These are phyloP conservation scores for Paedocypris micromegethes DNA, from an alignment of 2,797 vertebrate species.

Conservation along the genomic window DNA sequence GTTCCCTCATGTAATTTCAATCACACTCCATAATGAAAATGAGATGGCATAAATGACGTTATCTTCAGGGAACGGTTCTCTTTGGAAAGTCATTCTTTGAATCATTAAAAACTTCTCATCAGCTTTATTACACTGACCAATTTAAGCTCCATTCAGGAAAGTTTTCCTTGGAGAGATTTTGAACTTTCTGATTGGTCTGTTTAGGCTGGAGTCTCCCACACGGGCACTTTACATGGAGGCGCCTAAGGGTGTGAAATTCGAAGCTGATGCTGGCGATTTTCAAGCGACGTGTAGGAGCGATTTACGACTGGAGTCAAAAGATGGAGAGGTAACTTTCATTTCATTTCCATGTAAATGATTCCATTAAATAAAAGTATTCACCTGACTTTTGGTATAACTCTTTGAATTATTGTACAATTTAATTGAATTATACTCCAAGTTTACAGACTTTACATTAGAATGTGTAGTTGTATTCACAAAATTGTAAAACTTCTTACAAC, in stretches of 20 bases:
- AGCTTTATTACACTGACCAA: slow-evolving; percentile 3
- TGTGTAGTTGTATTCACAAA: too few relatives aligned
- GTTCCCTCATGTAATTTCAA: slow-evolving; percentile 2
- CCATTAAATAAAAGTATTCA: too few relatives aligned
- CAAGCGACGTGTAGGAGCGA: slow-evolving; percentile 92
- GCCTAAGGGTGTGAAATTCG: slow-evolving; percentile 91
- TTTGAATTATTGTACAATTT: too few relatives aligned
- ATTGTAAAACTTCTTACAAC: too few relatives aligned
- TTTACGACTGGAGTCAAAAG: slow-evolving; percentile 94
- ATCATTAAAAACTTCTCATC: slow-evolving; percentile 32
- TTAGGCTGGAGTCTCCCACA: slow-evolving; percentile 91
- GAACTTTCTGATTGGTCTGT: slow-evolving; percentile 20
- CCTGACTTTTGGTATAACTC: too few relatives aligned
- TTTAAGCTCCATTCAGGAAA: slow-evolving; percentile 3
- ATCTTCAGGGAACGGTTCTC: slow-evolving; percentile 26
- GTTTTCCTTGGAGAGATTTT: neutral
- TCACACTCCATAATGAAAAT: slow-evolving; percentile 16
- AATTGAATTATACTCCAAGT: too few relatives aligned
- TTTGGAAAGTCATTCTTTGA: slow-evolving; percentile 20
- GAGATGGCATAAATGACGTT: slow-evolving; percentile 7
- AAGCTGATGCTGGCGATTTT: slow-evolving; percentile 92
- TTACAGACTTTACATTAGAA: too few relatives aligned
- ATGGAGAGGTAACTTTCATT: slow-evolving; percentile 81
- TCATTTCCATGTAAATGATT: too few relatives aligned
- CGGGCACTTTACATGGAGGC: slow-evolving; percentile 93